A percentile compares a stretch with the other conserved stretches of the same genome.
Conservation (phyloP, 2,113 vertebrate species). For the Labrus mixtus region DNA sequence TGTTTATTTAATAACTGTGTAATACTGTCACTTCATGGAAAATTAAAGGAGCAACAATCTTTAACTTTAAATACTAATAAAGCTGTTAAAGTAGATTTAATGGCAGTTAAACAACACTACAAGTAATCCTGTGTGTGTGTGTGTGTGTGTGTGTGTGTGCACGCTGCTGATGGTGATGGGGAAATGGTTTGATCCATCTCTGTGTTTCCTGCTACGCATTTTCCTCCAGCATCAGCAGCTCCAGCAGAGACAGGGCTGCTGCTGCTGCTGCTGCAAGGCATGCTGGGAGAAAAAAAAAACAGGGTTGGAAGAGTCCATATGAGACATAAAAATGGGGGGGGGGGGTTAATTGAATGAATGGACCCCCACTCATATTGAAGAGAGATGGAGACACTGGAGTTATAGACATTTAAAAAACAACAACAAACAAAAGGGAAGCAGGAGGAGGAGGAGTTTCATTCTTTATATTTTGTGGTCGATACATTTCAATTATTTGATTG, state of each 20-base stretch:
- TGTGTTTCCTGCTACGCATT: conserved; percentile 63
- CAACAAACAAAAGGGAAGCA: neutral
- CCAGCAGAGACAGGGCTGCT: neutral
- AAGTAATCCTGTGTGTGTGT: too few species aligned
- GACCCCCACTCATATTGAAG: neutral
- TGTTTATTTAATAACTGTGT: too few species aligned
- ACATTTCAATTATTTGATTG: too few species aligned
- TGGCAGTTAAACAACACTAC: neutral
- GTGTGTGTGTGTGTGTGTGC: neutral
- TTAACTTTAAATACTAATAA: neutral
- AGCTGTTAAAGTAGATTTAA: neutral
- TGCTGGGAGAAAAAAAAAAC: conserved; percentile 58
- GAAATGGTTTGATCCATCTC: conserved; percentile 50
- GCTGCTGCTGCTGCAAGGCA: conserved; percentile 55
- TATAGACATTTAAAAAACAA: neutral
- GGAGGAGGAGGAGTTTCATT: too few species aligned
- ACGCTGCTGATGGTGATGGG: neutral
- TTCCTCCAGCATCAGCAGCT: conserved; percentile 78
- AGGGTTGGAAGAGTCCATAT: conserved; percentile 17
- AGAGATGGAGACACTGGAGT: neutral
- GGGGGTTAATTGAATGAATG: neutral
- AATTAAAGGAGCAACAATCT: too few species aligned
- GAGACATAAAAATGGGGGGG: neutral
- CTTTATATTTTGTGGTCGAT: too few species aligned
- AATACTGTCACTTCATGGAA: too few species aligned